Percentiles rank a stretch among this genome's conserved stretches.
These are phyloP conservation scores for Steinernema hermaphroditum DNA, from an alignment of 2,888 invertebrate species.

Conservation along the genomic window DNA sequence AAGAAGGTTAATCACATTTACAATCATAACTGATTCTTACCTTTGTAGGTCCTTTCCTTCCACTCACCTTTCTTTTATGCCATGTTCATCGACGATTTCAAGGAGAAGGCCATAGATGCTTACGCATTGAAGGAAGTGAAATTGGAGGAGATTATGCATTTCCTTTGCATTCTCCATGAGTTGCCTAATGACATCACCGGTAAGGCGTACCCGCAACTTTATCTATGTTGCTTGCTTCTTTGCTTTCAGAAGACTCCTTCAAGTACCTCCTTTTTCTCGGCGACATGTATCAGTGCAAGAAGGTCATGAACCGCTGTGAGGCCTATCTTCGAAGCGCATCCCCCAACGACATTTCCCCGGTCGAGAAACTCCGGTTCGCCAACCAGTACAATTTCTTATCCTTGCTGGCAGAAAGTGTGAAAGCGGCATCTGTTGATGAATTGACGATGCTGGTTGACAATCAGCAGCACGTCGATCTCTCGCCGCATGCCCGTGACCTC, in stretches of 20 bases:
- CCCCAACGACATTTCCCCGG: too few species aligned
- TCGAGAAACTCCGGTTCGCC: too few species aligned
- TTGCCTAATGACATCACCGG: neutral
- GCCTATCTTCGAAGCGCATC: neutral
- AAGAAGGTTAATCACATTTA: neutral
- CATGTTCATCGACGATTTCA: neutral
- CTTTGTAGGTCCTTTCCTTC: neutral
- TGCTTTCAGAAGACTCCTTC: neutral
- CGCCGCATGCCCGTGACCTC: too few species aligned
- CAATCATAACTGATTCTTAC: neutral
- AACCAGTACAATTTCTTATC: too few species aligned
- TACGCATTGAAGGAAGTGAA: neutral
- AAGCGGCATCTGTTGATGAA: too few species aligned
- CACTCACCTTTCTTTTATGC: neutral
- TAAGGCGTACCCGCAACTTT: neutral
- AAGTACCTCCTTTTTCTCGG: neutral
- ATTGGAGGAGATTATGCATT: neutral
- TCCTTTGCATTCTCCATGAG: neutral
- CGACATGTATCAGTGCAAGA: slow-evolving; percentile 12
- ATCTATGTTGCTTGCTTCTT: neutral
- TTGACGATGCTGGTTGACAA: too few species aligned
- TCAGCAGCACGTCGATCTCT: too few species aligned
- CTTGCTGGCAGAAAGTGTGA: too few species aligned
- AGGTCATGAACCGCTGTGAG: neutral
- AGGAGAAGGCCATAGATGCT: neutral